These are phyloP conservation scores for Polyodon spathula DNA, from an alignment of 2,113 vertebrate species.

Conservation along the genomic window DNA sequence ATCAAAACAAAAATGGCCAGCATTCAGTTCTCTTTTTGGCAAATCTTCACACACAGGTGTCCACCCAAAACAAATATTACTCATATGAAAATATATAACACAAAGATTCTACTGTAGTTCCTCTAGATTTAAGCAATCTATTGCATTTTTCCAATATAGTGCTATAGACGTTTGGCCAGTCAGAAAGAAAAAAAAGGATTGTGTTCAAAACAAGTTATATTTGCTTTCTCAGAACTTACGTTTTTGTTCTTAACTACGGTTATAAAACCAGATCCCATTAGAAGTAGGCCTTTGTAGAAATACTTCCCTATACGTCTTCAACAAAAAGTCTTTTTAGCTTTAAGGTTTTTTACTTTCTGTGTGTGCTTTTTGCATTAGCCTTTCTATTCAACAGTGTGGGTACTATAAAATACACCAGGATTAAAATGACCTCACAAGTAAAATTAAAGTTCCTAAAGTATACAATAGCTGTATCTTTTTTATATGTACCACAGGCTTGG, in stretches of 20 bases:
- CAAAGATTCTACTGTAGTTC: neutral
- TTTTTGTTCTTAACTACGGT: constrained; percentile 46
- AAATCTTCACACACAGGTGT: constrained; percentile 16
- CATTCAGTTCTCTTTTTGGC: constrained; percentile 31
- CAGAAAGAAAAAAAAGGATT: too few species aligned
- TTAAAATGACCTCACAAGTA: constrained; percentile 74
- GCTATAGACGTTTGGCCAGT: too few species aligned
- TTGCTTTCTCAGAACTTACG: too few species aligned
- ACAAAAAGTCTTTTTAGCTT: constrained; percentile 57
- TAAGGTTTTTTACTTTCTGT: constrained; percentile 51
- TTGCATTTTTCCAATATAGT: too few species aligned
- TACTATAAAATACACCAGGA: constrained; percentile 72
- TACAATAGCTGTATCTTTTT: constrained; percentile 64
- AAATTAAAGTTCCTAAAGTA: constrained; percentile 67
- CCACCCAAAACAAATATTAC: too few species aligned
- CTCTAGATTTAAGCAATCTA: too few species aligned
- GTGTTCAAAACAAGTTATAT: too few species aligned
- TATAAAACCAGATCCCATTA: constrained; percentile 59
- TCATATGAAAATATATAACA: too few species aligned
- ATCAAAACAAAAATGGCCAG: constrained; percentile 26
- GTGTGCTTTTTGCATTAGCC: constrained; percentile 61
- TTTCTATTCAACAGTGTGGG: constrained; percentile 59
- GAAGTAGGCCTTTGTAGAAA: constrained; percentile 51
- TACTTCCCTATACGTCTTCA: constrained; percentile 59
- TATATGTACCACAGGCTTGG: constrained; percentile 62